Base-by-base conservation (phyloP, 2,888 invertebrate genomes). In the Agrypnus murinus region DNA sequence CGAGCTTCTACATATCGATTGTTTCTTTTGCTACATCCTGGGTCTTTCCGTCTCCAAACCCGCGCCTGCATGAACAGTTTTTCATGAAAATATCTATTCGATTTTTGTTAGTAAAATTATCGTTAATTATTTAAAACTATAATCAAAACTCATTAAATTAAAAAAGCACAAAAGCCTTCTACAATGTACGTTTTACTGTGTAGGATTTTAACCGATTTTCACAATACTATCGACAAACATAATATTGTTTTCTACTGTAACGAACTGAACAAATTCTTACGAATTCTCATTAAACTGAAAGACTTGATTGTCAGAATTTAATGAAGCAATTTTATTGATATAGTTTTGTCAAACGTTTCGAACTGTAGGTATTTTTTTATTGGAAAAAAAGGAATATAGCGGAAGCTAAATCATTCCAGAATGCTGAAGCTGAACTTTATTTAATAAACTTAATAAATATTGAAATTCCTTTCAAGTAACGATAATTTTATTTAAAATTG, bases 1-100 rank as follows among this genome's bases (percentile, higher is more conserved):
- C 75, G 76, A 75, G 74, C 77, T 78, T 76, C 77, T 77, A 74
- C 74, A 77, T 80, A 79, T 80, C 80, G 80, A 80, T 80, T 80
- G 77, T 79, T 80, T 79, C 79, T 79, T 79, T 78, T 75, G 74
- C 77, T 77, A 77, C 76, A 72, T 77, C 77, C 77, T 76, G 77
- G 77, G 76, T 72, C 75, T 68, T 75, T 76, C 75, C 73, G 73
- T 74, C 77, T 76, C 73, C 66, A 65, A 75, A 74, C 74, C 75
- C 74, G 72, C 74, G 75, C 77, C 77, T 78, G 76, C 74, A 77
- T 74, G 74, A 77, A 78, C 60, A 77, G 75, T 67, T 74, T 66
- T 60, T 40, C 53, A 74, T 74, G 71, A 75, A 74, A 74, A 69
- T 32, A 69, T 38, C 43, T 31, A 40, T 32, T 38, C 43, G 5